Percentiles rank a stretch among this genome's conserved stretches.
These are phyloP conservation scores for Scalopus aquaticus DNA, from an alignment of 2,113 vertebrate species.

Conservation along the genomic window DNA sequence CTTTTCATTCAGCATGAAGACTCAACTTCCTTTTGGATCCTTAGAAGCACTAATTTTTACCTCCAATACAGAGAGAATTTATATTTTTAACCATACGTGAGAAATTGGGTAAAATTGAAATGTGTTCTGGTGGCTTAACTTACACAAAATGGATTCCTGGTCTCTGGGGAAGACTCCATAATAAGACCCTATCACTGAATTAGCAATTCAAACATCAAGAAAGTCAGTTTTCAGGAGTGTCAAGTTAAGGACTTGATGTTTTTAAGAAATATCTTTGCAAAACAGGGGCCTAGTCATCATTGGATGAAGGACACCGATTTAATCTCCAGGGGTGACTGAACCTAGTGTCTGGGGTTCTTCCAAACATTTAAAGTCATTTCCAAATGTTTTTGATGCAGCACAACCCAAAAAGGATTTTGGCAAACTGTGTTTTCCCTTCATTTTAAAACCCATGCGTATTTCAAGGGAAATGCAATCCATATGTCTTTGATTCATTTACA, in stretches of 20 bases:
- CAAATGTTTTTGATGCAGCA: conserved; percentile 81
- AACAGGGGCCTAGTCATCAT: conserved; percentile 57
- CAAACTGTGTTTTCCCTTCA: conserved; percentile 80
- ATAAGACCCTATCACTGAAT: conserved; percentile 62
- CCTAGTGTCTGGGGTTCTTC: conserved; percentile 77
- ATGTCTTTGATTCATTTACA: conserved; percentile 84
- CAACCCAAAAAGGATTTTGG: conserved; percentile 82
- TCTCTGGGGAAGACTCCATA: conserved; percentile 52
- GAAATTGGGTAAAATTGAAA: conserved; percentile 53
- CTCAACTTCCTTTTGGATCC: conserved; percentile 56
- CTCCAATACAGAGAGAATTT: conserved; percentile 53
- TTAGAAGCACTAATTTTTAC: conserved; percentile 58
- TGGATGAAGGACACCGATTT: conserved; percentile 76
- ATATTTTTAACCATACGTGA: conserved; percentile 55
- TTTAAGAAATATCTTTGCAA: conserved; percentile 61
- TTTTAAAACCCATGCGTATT: conserved; percentile 82
- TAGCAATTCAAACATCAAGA: conserved; percentile 59
- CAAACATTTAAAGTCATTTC: conserved; percentile 81
- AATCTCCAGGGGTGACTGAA: conserved; percentile 76
- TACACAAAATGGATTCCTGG: conserved; percentile 60
- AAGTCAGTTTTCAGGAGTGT: conserved; percentile 53
- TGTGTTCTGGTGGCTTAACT: conserved; percentile 58
- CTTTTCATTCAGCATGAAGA: conserved; percentile 63
- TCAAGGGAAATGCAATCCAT: conserved; percentile 83
- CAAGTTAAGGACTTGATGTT: conserved; percentile 52